Evolutionary conservation across 2,797 vertebrate genomes (phyloP), one percentile per base, ranked within the genome.

Genomic region (Vultur gryphus): DNA sequence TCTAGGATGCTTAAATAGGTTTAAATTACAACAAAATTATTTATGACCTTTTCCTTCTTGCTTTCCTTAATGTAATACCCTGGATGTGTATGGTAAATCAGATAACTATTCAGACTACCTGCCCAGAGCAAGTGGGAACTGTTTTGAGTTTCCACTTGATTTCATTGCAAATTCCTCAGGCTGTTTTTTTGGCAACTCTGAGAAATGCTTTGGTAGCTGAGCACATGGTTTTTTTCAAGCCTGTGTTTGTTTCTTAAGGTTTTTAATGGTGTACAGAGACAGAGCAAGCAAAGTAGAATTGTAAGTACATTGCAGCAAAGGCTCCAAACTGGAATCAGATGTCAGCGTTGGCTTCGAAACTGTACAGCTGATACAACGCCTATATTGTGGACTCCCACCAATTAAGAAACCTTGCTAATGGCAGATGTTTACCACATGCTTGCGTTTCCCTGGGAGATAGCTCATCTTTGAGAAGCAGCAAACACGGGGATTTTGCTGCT

Each of bases 321-420:
- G 25, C 55, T 81, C 41, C 61, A 69, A 93, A 94, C 66, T 65
- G 67, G 80, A 95, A 93, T 95, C 93, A 88, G 78, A 95, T 95
- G 92, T 96, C 87, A 69, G 43, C 7, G 2, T 87, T 95, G 86
- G 91, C 89, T 84, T 84, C 9, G 1, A 84, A 67, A 48, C 4
- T 12, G 25, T n/a, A 28, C 51, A 81, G 81, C 78, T 97, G 89
- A 67, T 92, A 91, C 39, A 44, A n/a, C 0, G 2, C 57, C 67
- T 87, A 4, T 89, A 13, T 61, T 72, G 76, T 73, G 37, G 48
- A 66, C 37, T 90, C 55, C 48, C 39, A 67, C 41, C 35, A 66
- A 26, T 89, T 93, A 94, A 57, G 76, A 94, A 89, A 69, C 16
- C 55, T 69, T 46, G 77, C 35, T 91, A 85, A 52, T 57, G 58